A percentile compares a stretch with the other conserved stretches of the same genome.
Evolutionary conservation across 2,113 vertebrate genomes (phyloP).

Genomic region (Aplodontia rufa): DNA sequence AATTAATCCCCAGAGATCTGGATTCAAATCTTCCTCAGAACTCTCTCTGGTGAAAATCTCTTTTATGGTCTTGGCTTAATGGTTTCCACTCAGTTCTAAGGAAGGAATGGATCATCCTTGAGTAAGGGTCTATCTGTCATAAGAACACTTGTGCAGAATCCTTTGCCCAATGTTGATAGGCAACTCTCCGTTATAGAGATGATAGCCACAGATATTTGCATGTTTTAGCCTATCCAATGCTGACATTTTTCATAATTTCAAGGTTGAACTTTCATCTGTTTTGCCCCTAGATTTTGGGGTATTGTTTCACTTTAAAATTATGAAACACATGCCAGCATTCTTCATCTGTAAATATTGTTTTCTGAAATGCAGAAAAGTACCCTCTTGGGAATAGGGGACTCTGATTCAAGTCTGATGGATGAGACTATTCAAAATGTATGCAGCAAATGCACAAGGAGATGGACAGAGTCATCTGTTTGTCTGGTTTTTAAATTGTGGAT

Average conservation of each 20-base stretch:
- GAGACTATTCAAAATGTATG: background rate
- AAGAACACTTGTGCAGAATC: background rate
- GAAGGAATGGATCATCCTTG: slow-evolving; percentile 9
- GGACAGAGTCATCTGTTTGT: background rate
- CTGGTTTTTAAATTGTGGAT: background rate
- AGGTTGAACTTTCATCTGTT: background rate
- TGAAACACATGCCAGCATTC: background rate
- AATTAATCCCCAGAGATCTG: slow-evolving; percentile 70
- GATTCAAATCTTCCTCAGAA: slow-evolving; percentile 75
- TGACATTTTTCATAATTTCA: background rate
- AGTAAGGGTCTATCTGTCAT: background rate
- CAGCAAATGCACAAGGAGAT: background rate
- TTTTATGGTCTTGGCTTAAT: background rate
- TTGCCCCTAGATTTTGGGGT: background rate
- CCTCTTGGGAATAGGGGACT: background rate
- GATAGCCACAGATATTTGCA: background rate
- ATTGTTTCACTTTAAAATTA: background rate
- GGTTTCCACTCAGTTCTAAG: slow-evolving; percentile 6
- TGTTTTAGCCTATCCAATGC: background rate
- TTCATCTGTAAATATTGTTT: background rate
- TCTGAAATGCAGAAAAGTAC: slow-evolving; percentile 25
- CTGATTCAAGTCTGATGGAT: background rate
- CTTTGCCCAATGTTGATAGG: background rate
- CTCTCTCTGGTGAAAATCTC: slow-evolving; percentile 56
- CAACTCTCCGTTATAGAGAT: background rate